Evolutionary conservation across 1,140 invertebrate species (phyloP).

Genomic region (Globodera rostochiensis): DNA sequence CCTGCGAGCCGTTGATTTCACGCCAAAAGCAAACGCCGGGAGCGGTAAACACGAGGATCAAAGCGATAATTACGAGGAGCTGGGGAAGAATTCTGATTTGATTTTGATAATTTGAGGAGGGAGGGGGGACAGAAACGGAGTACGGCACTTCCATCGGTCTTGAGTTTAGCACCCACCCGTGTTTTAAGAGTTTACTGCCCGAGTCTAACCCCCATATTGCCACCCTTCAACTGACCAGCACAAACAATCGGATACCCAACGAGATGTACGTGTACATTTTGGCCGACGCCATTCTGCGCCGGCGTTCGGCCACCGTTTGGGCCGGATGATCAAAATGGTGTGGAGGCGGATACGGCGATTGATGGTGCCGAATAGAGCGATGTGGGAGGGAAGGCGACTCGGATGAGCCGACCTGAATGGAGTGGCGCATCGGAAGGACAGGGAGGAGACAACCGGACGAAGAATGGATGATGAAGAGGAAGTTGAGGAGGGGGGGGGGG

Average conservation of each 20-base stretch:
- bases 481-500: not conserved
- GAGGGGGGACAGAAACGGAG: not conserved
- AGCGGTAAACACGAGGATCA: conserved; percentile 63
- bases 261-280: conserved; percentile 52
- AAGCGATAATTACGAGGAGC: conserved; percentile 5
- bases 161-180: no score
- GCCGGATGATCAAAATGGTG: conserved; percentile 12
- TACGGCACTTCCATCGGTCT: no score
- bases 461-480: conserved; percentile 1
- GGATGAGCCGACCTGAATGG: conserved; percentile 9
- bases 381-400: not conserved
- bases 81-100: not conserved
- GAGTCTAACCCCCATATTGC: not conserved
- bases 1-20: conserved; percentile 61
- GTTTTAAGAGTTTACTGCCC: no score
- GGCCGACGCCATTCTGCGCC: conserved; percentile 32
- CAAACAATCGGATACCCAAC: conserved; percentile 58
- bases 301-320: conserved; percentile 9
- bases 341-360: conserved; percentile 8
- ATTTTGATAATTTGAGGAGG: no score
- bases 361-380: conserved; percentile 1
- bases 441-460: conserved; percentile 1
- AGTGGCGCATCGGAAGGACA: conserved; percentile 1
- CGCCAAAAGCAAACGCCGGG: conserved; percentile 65
- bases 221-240: conserved; percentile 48